Base-by-base conservation (phyloP, 2,888 invertebrate species). In the Eupithecia dodoneata region DNA sequence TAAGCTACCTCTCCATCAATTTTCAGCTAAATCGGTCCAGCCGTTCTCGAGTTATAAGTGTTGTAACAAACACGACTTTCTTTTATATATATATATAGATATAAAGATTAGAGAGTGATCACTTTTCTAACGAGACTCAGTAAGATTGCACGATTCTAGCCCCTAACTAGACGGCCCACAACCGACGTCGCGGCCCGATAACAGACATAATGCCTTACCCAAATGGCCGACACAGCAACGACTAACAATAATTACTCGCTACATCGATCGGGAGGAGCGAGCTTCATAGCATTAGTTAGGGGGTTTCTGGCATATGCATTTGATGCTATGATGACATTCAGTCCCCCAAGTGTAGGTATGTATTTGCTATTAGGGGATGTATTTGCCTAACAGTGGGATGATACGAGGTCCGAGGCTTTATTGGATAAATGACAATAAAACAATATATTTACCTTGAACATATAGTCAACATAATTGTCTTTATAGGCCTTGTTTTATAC, bases 261-360 rank as follows among this genome's bases (percentile, higher is more conserved):
- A 30, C 42, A 66, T 66, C 66, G 66, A 66, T 66, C 66, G 66
- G 42, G 66, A 42, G 42, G 66, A 66, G 66, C 63, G 66, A 42
- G 42, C 42, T 42, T 42, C 6, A 66, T 13, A 7, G 66, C 42
- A 66, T 66, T 42, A 66, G 66, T 66, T 42, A 66, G 66, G 42
- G 13, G 66, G 13, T 15, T 41, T 65, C 18, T 30, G 63, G 18
- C 63, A 30, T 30, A 63, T 63, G 63, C 63, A 63, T 63, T 30
- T 63, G 63, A 30, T 30, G 63, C 30, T 30, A 9, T 30, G 30
- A 63, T 12, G 63, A 63, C 30, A 63, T 63, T 63, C 30, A 63
- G 30, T 63, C 30, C 63, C 63, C 63, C n/a, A 63, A n/a, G 15
- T 52, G 59, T 59, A 55, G 7, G 1, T 15, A 55, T 1, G 55